These are phyloP conservation scores for Cladopsammia gracilis DNA, from an alignment of 64 coral and sea anemone genomes.

Conservation along the genomic window DNA sequence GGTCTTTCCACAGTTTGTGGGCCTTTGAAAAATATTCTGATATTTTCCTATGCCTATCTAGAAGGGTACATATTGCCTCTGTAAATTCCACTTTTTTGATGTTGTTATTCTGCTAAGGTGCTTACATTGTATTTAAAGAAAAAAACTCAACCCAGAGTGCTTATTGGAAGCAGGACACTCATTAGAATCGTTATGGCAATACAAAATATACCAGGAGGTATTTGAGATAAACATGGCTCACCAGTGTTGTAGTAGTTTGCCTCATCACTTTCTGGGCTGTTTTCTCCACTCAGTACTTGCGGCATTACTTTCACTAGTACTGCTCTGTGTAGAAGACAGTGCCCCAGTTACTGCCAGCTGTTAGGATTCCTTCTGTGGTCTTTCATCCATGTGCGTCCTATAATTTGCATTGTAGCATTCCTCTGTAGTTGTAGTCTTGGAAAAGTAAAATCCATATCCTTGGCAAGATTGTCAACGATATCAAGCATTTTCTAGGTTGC, in stretches of 20 bases:
- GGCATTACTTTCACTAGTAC: neutral
- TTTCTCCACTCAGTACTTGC: neutral
- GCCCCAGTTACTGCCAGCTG: neutral
- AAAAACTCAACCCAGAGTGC: too few species aligned
- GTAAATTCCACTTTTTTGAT: too few species aligned
- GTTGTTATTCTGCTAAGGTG: too few species aligned
- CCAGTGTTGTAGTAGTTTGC: neutral
- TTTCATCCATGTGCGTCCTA: constrained; percentile 74
- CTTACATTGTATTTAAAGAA: too few species aligned
- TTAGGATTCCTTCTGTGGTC: neutral
- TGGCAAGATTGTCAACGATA: constrained; percentile 48
- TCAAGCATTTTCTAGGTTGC: constrained; percentile 37
- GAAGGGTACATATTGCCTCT: too few species aligned
- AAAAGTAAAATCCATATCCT: constrained; percentile 66
- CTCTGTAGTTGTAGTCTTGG: constrained; percentile 55
- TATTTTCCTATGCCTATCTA: too few species aligned
- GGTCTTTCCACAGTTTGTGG: too few species aligned
- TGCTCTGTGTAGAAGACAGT: neutral
- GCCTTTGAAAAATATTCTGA: too few species aligned
- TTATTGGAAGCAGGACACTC: too few species aligned
- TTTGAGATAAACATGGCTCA: neutral
- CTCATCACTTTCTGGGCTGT: neutral
- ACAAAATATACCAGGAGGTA: too few species aligned
- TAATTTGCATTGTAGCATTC: constrained; percentile 74
- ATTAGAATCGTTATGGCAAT: too few species aligned